Percentiles rank a stretch among this genome's conserved stretches.
These are phyloP conservation scores for Agelas oroides DNA, from an alignment of 37 sponge, comb jelly and placozoan genomes.

Conservation along the genomic window DNA sequence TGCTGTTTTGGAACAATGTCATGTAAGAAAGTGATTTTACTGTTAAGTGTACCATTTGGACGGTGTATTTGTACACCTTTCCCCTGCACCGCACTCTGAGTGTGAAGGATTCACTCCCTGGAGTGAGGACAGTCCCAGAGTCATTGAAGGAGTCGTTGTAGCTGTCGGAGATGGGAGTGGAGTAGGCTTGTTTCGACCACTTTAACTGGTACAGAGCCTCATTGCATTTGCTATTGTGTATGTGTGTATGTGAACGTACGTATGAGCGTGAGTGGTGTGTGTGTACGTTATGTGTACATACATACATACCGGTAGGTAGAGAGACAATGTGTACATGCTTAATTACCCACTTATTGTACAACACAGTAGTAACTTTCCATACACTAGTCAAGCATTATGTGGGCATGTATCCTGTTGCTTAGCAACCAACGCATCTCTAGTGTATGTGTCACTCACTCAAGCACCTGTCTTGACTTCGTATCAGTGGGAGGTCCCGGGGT, in stretches of 20 bases:
- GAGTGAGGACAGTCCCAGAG: neutral
- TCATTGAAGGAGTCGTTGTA: neutral
- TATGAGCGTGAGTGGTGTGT: neutral
- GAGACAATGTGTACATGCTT: too few relatives aligned
- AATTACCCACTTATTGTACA: too few relatives aligned
- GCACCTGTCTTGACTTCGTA: neutral
- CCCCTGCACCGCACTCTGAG: conserved; percentile 67
- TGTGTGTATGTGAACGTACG: conserved; percentile 12
- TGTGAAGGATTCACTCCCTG: conserved; percentile 17
- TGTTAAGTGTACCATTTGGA: conserved; percentile 56
- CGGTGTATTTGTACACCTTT: conserved; percentile 44
- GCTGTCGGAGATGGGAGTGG: neutral
- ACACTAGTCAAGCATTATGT: too few relatives aligned
- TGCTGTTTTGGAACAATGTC: too few relatives aligned
- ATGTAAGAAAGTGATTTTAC: too few relatives aligned
- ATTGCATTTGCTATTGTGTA: conserved; percentile 22
- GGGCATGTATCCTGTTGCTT: too few relatives aligned
- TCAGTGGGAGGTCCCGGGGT: neutral
- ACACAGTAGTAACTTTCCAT: too few relatives aligned
- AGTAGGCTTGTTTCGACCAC: neutral
- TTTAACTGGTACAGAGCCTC: conserved; percentile 27
- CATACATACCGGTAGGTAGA: conserved; percentile 3
- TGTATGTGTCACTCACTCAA: conserved; percentile 22
- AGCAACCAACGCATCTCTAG: too few relatives aligned
- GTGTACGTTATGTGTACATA: conserved; percentile 15